Evolutionary conservation across 2,113 vertebrate genomes (phyloP).

Genomic region (Mormyrus iriodes): DNA sequence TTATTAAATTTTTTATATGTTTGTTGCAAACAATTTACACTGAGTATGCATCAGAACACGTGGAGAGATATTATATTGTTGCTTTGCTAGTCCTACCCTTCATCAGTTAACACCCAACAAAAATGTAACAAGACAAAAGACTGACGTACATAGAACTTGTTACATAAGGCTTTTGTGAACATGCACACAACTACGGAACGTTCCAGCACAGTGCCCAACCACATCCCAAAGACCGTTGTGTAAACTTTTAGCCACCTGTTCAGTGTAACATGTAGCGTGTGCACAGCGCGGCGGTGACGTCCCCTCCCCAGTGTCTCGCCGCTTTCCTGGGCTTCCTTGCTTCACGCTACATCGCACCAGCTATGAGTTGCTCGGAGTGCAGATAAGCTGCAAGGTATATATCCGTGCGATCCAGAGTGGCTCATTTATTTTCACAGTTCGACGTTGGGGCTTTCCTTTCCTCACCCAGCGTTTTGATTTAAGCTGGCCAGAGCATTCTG

Average conservation of each 20-base stretch:
- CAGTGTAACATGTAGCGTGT: background rate
- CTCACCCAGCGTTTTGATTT: conserved; percentile 15
- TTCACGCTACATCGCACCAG: background rate
- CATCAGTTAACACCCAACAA: background rate
- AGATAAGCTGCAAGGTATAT: background rate
- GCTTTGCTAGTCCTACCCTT: background rate
- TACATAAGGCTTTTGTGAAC: background rate
- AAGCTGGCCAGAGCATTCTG: conserved; percentile 7
- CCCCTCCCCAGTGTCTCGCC: background rate
- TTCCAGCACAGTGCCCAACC: background rate
- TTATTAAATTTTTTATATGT: background rate
- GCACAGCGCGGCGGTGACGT: background rate
- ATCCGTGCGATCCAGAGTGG: background rate
- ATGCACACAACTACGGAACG: background rate
- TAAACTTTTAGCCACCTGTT: background rate
- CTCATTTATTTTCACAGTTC: background rate
- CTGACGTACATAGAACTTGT: background rate
- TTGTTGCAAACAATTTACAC: background rate
- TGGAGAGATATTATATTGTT: background rate
- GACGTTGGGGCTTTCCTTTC: background rate
- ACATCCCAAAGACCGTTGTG: background rate
- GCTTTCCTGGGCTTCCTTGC: background rate
- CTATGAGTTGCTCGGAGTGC: background rate
- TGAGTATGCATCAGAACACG: background rate
- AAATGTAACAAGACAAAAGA: background rate